Evolutionary conservation across 2,113 vertebrate genomes (phyloP).

Genomic region (Apteryx owenii): DNA sequence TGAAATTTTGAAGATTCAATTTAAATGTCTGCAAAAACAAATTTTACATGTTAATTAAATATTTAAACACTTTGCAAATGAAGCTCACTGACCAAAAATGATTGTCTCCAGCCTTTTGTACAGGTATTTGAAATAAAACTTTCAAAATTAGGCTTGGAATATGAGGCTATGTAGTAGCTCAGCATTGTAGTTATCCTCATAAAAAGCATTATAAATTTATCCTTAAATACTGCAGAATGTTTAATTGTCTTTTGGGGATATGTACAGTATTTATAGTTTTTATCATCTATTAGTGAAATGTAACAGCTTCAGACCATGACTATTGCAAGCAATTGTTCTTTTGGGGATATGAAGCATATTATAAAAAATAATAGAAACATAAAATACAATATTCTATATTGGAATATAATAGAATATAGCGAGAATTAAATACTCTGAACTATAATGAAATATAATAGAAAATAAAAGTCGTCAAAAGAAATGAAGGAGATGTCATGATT

Average conservation of each 20-base stretch:
- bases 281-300: background rate
- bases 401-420: background rate
- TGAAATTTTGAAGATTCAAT: background rate
- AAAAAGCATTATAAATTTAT: background rate
- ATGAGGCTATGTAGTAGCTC: background rate
- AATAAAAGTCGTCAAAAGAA: background rate
- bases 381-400: background rate
- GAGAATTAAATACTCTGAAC: background rate
- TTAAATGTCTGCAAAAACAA: background rate
- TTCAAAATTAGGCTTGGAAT: background rate
- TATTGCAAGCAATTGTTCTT: background rate
- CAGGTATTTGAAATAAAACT: background rate
- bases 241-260: background rate
- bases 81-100: background rate
- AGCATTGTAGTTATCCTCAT: background rate
- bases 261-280: background rate
- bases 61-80: background rate
- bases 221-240: background rate
- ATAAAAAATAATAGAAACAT: background rate
- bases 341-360: background rate
- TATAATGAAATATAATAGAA: background rate
- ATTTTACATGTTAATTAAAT: background rate
- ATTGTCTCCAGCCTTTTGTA: background rate
- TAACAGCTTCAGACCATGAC: background rate
- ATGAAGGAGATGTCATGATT: background rate